A percentile compares a stretch with the other conserved stretches of the same genome.
Conservation (phyloP, 2,113 vertebrate species). For the Nibea albiflora region DNA sequence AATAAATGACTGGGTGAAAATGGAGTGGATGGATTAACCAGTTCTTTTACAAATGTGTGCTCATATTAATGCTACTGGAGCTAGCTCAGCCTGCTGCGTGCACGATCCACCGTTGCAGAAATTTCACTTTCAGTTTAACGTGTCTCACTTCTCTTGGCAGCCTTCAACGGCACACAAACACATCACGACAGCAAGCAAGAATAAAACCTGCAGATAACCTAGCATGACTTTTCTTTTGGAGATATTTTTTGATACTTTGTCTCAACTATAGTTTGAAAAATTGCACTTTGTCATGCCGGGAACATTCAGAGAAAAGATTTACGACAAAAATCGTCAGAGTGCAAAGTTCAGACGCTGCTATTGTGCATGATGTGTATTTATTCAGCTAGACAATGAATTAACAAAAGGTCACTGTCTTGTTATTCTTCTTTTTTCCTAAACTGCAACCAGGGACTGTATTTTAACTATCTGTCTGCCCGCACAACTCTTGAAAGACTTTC, state of each 20-base stretch:
- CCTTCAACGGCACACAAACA: not conserved
- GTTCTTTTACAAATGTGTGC: not conserved
- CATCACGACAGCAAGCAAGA: not conserved
- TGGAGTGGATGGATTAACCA: not conserved
- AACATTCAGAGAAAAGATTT: not conserved
- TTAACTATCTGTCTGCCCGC: not conserved
- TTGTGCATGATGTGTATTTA: not conserved
- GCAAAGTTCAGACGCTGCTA: not conserved
- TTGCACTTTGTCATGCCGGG: not conserved
- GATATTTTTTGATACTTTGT: not conserved
- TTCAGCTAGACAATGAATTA: not conserved
- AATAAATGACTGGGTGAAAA: not conserved
- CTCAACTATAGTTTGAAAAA: not conserved
- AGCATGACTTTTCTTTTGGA: not conserved
- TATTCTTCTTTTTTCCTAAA: not conserved
- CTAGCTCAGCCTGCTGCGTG: not conserved
- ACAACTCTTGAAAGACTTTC: not conserved
- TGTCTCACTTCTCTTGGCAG: not conserved
- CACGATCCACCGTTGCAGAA: not conserved
- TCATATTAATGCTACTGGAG: not conserved
- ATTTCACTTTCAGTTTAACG: not conserved
- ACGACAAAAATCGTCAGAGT: not conserved
- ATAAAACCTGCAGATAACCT: not conserved
- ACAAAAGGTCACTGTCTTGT: not conserved
- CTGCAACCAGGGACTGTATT: not conserved